Evolutionary conservation across 1,140 invertebrate genomes (phyloP), one percentile per base, ranked within the genome.

Genomic region (Panagrolaimus sp.): DNA sequence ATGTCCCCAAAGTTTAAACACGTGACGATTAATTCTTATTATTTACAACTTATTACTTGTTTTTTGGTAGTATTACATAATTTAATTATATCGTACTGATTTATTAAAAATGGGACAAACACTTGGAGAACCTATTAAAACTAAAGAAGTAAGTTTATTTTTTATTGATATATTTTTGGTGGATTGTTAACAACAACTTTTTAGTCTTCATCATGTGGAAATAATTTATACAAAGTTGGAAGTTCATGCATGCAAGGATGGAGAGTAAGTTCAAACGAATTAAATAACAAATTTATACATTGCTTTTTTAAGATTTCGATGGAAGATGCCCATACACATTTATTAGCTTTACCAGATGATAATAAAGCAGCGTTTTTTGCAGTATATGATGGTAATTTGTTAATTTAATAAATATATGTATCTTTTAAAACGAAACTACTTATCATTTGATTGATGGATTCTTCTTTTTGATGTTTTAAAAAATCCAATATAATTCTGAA

Each of bases 171-270:
- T 38, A n/a, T n/a, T n/a, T n/a, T n/a, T n/a, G n/a, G n/a, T n/a
- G n/a, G n/a, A n/a, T n/a, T n/a, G n/a, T n/a, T n/a, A n/a, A n/a
- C n/a, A n/a, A 38, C 31, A 38, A 38, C 2, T 4, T 38, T 38
- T 38, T 38, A 38, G 62, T 84, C 84, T n/a, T 79, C 79, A 44
- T 82, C 82, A 51, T 84, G 83, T 75, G 81, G 83, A 67, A 85
- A 86, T 74, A 67, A 67, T 31, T 71, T 74, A 16, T 79, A 88
- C 71, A 86, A 87, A 78, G 90, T 97, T 7, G 94, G 91, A 7
- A 92, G 92, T 0, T 95, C 92, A 9, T 95, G 91, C 81, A 98
- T 98, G 93, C 96, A 98, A 86, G 96, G 96, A 85, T 98, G 95
- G 95, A 85, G 95, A 71, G 90, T 96, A 91, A 84, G 84, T 84